Evolutionary conservation across 1,140 invertebrate genomes (phyloP), one percentile per base, ranked within the genome.

Genomic region (Drosophila seguyi): DNA sequence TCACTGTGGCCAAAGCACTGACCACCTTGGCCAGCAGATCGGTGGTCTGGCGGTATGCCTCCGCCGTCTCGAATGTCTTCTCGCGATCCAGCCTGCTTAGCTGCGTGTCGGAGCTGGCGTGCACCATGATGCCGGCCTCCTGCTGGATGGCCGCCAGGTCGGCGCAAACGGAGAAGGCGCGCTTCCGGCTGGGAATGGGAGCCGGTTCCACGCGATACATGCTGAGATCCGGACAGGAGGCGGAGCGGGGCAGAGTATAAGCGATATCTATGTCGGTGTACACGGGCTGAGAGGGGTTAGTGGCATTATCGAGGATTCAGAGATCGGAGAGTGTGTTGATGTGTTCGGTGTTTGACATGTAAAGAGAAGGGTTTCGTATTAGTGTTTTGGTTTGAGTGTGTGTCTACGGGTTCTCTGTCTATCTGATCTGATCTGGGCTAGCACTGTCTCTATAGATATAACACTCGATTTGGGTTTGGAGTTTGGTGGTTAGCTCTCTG

Each of bases 71-170:
- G 87, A 97, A 97, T 1, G 96, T 97, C 62, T 95, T 95, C 59
- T 95, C 95, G 79, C 95, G 95, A 79, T 97, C 96, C 62, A 97
- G 96, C 27, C 95, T 94, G 76, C 95, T 94, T 16, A 97, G 92
- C 91, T 97, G 96, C 0, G 95, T 96, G 82, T 97, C 96, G 6
- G 96, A 97, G 58, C 95, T 95, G 57, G 91, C 81, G 45, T 87
- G 91, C 16, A 85, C 47, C 36, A 81, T 57, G 10, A 61, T 25
- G 11, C 56, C 75, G 8, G 67, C 52, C 0, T 11, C 47, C 16
- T n/a, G 10, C 1, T 52, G 48, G 47, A 38, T 81, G 79, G 4
- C 79, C 0, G 58, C 75, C 53, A 81, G 7, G 34, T 90, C 91
- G 39, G 94, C 93, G 42, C 94, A 94, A 79, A 95, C 94, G 3